phyloP scores from a whole-genome alignment of 2,888 invertebrate species.

The Acronicta aceris region DNA sequence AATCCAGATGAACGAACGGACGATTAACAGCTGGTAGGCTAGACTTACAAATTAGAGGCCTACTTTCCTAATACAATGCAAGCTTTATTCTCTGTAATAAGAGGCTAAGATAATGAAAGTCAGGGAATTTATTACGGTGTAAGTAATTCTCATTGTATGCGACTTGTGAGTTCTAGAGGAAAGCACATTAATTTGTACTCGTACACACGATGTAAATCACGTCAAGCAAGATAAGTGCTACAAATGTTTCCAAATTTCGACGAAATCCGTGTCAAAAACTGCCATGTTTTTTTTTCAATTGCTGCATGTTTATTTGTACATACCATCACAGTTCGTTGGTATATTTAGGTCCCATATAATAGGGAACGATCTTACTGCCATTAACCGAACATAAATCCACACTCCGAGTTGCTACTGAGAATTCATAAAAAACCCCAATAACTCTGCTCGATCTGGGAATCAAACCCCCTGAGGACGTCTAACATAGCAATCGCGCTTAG shows the following conservation, averaged over 20 bases:
- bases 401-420: too few relatives aligned
- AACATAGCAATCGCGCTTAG: too few relatives aligned
- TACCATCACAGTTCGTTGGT: too few relatives aligned
- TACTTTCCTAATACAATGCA: conserved; percentile 1
- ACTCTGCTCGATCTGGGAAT: too few relatives aligned
- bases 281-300: too few relatives aligned
- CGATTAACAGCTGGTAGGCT: not conserved
- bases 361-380: too few relatives aligned
- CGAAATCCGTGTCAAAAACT: not conserved
- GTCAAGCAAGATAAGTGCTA: too few relatives aligned
- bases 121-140: conserved; percentile 27
- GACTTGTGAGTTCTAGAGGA: conserved; percentile 15
- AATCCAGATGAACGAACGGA: not conserved
- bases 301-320: too few relatives aligned
- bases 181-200: conserved; percentile 22
- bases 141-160: conserved; percentile 30
- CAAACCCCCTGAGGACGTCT: too few relatives aligned
- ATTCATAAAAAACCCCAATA: too few relatives aligned
- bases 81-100: conserved; percentile 27
- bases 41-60: conserved; percentile 5
- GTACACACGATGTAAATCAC: not conserved
- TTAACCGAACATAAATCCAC: too few relatives aligned
- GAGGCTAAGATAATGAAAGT: conserved; percentile 28
- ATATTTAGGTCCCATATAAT: too few relatives aligned
- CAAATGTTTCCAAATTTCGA: not conserved